Conservation (phyloP, 2,113 vertebrate genomes). For the Archocentrus centrarchus region DNA sequence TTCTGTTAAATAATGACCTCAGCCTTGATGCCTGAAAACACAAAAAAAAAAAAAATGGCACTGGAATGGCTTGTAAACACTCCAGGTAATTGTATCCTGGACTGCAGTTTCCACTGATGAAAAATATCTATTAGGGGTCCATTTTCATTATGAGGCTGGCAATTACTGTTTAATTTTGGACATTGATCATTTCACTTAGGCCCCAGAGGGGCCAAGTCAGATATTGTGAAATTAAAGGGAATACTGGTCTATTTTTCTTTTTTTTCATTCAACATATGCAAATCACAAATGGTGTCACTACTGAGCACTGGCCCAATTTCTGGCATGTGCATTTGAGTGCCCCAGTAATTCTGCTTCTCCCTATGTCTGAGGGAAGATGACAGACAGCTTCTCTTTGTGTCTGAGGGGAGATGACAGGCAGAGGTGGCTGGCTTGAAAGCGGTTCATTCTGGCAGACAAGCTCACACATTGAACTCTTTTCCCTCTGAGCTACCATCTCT, state of each 20-base stretch:
- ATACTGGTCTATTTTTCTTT: not conserved
- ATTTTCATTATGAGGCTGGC: constrained; percentile 41
- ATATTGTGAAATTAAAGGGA: constrained; percentile 27
- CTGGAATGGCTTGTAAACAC: constrained; percentile 55
- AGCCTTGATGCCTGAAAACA: constrained; percentile 31
- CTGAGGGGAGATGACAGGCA: constrained; percentile 56
- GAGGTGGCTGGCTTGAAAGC: constrained; percentile 53
- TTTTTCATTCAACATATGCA: constrained; percentile 48
- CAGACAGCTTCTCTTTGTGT: constrained; percentile 26
- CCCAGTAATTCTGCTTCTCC: constrained; percentile 55
- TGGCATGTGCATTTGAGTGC: constrained; percentile 40
- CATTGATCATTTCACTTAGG: constrained; percentile 43
- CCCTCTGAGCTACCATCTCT: constrained; percentile 28
- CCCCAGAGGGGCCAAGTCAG: not conserved
- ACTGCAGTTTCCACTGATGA: constrained; percentile 50
- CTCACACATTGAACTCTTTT: constrained; percentile 28
- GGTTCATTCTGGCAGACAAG: constrained; percentile 49
- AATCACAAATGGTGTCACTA: constrained; percentile 49
- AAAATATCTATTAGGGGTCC: constrained; percentile 47
- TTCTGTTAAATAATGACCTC: constrained; percentile 25
- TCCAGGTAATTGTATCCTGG: constrained; percentile 46
- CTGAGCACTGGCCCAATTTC: constrained; percentile 61
- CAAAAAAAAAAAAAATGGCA: constrained; percentile 34
- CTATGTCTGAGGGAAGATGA: constrained; percentile 41
- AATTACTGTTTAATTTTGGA: constrained; percentile 57